Evolutionary conservation across 1,140 invertebrate species (phyloP).

Genomic region (Drosophila ironensis): DNA sequence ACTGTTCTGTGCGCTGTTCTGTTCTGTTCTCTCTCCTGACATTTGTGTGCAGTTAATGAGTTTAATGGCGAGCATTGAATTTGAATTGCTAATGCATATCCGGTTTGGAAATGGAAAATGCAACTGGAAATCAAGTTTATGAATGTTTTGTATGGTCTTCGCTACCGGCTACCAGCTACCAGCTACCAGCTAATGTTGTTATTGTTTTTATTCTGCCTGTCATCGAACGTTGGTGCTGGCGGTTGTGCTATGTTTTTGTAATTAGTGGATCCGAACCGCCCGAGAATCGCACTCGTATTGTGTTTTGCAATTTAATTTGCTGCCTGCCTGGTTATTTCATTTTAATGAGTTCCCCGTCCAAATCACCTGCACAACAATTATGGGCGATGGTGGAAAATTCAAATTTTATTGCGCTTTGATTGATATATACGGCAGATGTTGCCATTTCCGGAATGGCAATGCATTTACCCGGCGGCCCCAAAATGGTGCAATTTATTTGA

Average conservation of each 20-base stretch:
- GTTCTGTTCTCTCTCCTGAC: conserved; percentile 12
- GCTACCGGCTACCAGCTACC: background rate
- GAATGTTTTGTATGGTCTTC: conserved; percentile 55
- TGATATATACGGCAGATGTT: conserved; percentile 26
- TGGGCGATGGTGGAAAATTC: conserved; percentile 24
- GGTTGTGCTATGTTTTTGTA: conserved; percentile 34
- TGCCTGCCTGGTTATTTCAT: conserved; percentile 32
- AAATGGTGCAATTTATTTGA: background rate
- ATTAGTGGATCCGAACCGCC: conserved; percentile 30
- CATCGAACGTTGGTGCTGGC: background rate
- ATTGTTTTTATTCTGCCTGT: background rate
- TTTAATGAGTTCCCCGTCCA: conserved; percentile 42
- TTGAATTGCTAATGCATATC: conserved; percentile 76
- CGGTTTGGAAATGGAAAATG: conserved; percentile 59
- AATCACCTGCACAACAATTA: conserved; percentile 42
- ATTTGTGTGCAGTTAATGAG: conserved; percentile 77
- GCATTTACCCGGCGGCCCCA: too few relatives aligned
- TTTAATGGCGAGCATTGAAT: conserved; percentile 75
- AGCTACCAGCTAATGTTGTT: background rate
- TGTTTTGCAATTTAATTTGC: conserved; percentile 47
- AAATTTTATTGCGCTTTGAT: conserved; percentile 27
- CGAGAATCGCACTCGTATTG: conserved; percentile 19
- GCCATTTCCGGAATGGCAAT: conserved; percentile 4
- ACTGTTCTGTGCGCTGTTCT: background rate
- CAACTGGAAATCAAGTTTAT: conserved; percentile 69